A percentile compares a stretch with the other conserved stretches of the same genome.
Evolutionary conservation across 2,888 invertebrate species (phyloP).

Genomic region (Cheilosia scutellata): DNA sequence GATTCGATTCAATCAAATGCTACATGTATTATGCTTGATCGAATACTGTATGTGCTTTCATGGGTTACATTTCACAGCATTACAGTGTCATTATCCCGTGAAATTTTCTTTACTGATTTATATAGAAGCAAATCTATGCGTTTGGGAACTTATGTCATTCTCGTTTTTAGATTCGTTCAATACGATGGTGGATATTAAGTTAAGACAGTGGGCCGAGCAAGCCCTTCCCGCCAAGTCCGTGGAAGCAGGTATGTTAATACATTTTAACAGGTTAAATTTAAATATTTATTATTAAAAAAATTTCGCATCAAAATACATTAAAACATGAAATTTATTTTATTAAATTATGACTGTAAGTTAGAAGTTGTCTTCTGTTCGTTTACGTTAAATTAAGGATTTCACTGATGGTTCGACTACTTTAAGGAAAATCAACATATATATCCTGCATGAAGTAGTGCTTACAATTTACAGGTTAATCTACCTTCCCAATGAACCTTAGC

Average conservation of each 20-base stretch:
- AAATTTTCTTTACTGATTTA: conserved; percentile 56
- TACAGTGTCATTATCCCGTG: conserved; percentile 38
- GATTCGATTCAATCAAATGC: conserved; percentile 18
- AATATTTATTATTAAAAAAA: no score
- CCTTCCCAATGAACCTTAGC: no score
- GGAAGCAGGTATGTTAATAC: conserved; percentile 87
- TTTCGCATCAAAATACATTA: no score
- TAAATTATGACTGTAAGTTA: no score
- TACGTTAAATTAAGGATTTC: no score
- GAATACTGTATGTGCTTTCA: not conserved
- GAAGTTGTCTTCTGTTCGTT: no score
- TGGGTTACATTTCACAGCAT: conserved; percentile 5
- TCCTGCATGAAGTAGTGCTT: no score
- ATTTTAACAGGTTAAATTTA: conserved; percentile 63
- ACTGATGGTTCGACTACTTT: no score
- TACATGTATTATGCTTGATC: conserved; percentile 1
- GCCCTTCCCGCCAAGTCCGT: conserved; percentile 94
- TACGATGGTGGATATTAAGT: conserved; percentile 95
- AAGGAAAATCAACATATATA: no score
- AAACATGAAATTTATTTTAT: no score
- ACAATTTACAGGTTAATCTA: no score
- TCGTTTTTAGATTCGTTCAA: conserved; percentile 90
- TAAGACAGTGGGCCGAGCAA: conserved; percentile 98
- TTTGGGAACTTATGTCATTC: not conserved
- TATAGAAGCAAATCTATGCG: not conserved